These are phyloP conservation scores for Rhinoraja longicauda DNA, from an alignment of 2,797 vertebrate species.

Conservation along the genomic window DNA sequence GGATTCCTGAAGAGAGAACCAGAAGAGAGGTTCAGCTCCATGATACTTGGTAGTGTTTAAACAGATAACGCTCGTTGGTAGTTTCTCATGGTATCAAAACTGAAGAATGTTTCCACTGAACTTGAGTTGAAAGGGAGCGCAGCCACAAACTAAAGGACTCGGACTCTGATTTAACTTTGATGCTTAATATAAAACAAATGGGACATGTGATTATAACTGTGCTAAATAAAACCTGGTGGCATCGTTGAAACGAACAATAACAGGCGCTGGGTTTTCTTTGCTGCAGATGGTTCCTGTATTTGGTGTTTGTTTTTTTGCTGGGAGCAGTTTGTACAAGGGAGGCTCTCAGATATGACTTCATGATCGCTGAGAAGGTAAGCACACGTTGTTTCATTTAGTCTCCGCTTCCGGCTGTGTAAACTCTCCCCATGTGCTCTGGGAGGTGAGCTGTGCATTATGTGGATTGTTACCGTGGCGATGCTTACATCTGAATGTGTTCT, in stretches of 20 bases:
- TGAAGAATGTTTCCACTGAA: no score
- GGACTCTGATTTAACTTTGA: neutral
- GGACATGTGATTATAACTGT: neutral
- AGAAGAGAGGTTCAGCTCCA: no score
- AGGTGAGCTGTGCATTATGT: neutral
- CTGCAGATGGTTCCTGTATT: constrained; percentile 96
- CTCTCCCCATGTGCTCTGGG: neutral
- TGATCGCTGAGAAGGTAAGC: constrained; percentile 95
- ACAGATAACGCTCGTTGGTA: no score
- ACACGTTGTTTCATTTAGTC: neutral
- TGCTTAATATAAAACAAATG: neutral
- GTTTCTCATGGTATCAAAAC: no score
- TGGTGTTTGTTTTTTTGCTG: constrained; percentile 90
- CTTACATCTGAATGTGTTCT: neutral
- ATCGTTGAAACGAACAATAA: neutral
- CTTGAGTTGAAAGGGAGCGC: no score
- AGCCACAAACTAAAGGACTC: no score
- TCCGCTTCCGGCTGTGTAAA: neutral
- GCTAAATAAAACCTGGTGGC: neutral
- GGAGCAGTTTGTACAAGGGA: constrained; percentile 89
- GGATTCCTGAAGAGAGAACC: no score
- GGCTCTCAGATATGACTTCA: constrained; percentile 84
- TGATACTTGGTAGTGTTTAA: no score
- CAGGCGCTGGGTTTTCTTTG: constrained; percentile 41
- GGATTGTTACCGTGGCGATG: neutral